Evolutionary conservation across 2,797 vertebrate genomes (phyloP), one percentile per base, ranked within the genome.

Genomic region (Danionella dracula): DNA sequence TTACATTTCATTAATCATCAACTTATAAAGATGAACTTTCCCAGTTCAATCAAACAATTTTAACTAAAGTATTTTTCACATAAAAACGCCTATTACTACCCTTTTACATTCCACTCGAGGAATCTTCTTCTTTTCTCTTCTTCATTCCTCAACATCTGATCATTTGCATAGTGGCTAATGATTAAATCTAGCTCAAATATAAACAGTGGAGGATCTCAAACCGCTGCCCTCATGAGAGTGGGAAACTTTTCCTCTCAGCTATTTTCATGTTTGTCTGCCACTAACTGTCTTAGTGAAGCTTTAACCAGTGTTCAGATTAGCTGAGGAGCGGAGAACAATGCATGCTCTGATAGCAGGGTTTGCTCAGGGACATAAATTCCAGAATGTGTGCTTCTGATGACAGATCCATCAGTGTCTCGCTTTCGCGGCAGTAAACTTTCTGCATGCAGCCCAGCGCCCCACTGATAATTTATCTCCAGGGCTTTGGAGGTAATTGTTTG

Each of bases 281-380:
- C 81, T 85, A 75, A 40, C 82, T 77, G 77, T 80, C 73, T 81
- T 76, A 81, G 84, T 88, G 86, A 90, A 86, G 80, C 82, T 86
- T 89, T 85, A 89, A 88, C 86, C 81, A 83, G 79, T 72, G 32
- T 51, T 79, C 77, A 80, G 85, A 85, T 85, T 84, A 85, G 81
- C 70, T 77, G 83, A 83, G 75, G 80, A 79, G 76, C 72, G 38
- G 78, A 86, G 76, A 73, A 86, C 86, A 89, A 86, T 86, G 83
- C 79, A 78, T 73, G 58, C 66, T 70, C 75, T 86, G 85, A 87
- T 84, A 83, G 37, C 65, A 75, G 66, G 87, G 76, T 88, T 89
- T 85, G 74, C 81, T 74, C 69, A 79, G 70, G 70, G 66, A 72
- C 76, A 80, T 79, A 72, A 79, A 72, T 66, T 69, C 38, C 51